phyloP scores from a whole-genome alignment of 2,113 vertebrate genomes.

The Oncorhynchus keta region DNA sequence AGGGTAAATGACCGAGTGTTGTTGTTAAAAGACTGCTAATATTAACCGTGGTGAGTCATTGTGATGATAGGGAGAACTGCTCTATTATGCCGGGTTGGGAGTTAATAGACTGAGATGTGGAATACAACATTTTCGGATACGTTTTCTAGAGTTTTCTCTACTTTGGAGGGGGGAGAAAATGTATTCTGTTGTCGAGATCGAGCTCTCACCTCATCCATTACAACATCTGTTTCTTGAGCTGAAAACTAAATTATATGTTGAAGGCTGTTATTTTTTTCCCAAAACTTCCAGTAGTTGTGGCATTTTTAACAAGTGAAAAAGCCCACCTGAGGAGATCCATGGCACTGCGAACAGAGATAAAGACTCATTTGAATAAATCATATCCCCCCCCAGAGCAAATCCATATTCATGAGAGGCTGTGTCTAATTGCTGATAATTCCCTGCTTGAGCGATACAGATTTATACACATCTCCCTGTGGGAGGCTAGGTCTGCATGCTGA shows the following conservation, averaged over 20 bases:
- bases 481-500: slow-evolving; percentile 31
- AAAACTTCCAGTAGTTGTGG: slow-evolving; percentile 31
- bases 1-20: no score
- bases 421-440: slow-evolving; percentile 57
- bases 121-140: neutral
- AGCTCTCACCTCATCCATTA: slow-evolving; percentile 27
- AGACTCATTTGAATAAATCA: slow-evolving; percentile 61
- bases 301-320: slow-evolving; percentile 56
- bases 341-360: slow-evolving; percentile 55
- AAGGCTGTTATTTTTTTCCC: slow-evolving; percentile 25
- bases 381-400: slow-evolving; percentile 42
- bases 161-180: slow-evolving; percentile 41
- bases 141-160: slow-evolving; percentile 5
- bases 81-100: neutral
- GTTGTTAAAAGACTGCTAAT: no score
- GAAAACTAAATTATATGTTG: slow-evolving; percentile 21
- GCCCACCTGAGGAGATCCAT: slow-evolving; percentile 32
- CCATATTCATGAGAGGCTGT: slow-evolving; percentile 52
- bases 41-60: no score
- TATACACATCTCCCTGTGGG: slow-evolving; percentile 34
- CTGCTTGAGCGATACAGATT: slow-evolving; percentile 48
- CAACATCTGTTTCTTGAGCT: slow-evolving; percentile 39
- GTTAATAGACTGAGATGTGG: neutral
- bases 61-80: neutral
- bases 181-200: slow-evolving; percentile 31